phyloP scores from a whole-genome alignment of 1,140 invertebrate genomes.

The Araneus ventricosus region DNA sequence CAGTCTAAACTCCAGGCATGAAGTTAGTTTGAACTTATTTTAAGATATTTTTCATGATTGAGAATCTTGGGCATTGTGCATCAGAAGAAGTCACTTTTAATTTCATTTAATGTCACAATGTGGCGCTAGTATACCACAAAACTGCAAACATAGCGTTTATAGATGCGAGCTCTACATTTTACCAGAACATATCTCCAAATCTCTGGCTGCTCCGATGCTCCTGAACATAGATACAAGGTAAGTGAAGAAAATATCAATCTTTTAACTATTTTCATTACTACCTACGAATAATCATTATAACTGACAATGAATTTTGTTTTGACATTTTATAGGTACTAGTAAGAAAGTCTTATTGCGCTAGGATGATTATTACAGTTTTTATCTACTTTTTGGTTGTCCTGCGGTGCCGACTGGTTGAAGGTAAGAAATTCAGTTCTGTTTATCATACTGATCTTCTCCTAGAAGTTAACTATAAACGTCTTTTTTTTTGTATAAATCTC shows the following conservation, averaged over 20 bases:
- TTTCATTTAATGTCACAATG: neutral
- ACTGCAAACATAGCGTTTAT: neutral
- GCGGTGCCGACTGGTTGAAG: neutral
- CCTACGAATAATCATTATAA: too few species aligned
- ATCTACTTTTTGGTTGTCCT: neutral
- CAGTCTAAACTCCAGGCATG: too few species aligned
- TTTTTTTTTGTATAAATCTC: too few species aligned
- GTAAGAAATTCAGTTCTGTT: neutral
- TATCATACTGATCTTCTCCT: too few species aligned
- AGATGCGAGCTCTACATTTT: neutral
- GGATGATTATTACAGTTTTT: neutral
- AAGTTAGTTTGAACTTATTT: too few species aligned
- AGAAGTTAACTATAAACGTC: too few species aligned
- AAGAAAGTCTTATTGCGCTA: neutral
- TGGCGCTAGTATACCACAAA: slow-evolving; percentile 47
- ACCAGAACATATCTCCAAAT: neutral
- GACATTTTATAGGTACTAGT: neutral
- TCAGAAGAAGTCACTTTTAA: neutral
- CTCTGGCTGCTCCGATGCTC: neutral
- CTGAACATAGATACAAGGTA: too few species aligned
- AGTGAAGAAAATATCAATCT: too few species aligned
- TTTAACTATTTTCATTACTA: too few species aligned
- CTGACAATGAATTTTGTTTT: neutral
- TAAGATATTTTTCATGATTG: neutral
- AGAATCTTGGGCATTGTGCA: neutral